Base-by-base conservation (phyloP, 1,140 invertebrate species). In the Homalodisca vitripennis region DNA sequence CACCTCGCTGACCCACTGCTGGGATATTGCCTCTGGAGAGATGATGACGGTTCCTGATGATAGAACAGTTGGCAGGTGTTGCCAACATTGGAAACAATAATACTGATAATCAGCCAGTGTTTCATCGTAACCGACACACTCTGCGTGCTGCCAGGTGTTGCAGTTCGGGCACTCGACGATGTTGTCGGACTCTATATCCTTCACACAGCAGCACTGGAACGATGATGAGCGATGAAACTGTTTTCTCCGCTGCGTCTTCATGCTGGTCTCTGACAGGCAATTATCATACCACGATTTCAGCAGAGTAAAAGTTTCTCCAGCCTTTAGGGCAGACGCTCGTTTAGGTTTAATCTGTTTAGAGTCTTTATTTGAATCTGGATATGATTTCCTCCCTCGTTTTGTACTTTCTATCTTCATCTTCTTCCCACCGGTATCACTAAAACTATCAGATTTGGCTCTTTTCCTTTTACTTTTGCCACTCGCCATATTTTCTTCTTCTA, bases 1-100 rank as follows among this genome's bases (percentile, higher is more conserved):
- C 63, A 72, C 71, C 77, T 93, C 92, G n/a, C 86, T 82, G 6
- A 84, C 79, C 92, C 92, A 93, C 77, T 93, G 91, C 70, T 84
- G 79, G 67, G 82, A 82, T 26, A 93, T 89, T 34, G 86, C 82
- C 12, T 74, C 74, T 24, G 92, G 92, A 0, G 89, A 84, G n/a
- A 93, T 86, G 71, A 93, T 92, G 31, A 93, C 79, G 2, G 91
- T 93, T 2, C 87, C 85, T 34, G 81, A 79, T 0, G 86, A 85
- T 46, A 80, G 76, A 0, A 91, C 73, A 27, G 34, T 53, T 26
- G 81, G 80, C 30, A 77, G 74, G 41, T 81, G 74, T 13, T 80
- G 79, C 82, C 85, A 87, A 77, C 89, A 91, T 72, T 88, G 84
- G 1, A 88, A 87, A 78, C 89, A 90, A 32, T 79, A 76, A 73